Base-by-base conservation (phyloP, 2,797 vertebrate species). In the Capromys pilorides region DNA sequence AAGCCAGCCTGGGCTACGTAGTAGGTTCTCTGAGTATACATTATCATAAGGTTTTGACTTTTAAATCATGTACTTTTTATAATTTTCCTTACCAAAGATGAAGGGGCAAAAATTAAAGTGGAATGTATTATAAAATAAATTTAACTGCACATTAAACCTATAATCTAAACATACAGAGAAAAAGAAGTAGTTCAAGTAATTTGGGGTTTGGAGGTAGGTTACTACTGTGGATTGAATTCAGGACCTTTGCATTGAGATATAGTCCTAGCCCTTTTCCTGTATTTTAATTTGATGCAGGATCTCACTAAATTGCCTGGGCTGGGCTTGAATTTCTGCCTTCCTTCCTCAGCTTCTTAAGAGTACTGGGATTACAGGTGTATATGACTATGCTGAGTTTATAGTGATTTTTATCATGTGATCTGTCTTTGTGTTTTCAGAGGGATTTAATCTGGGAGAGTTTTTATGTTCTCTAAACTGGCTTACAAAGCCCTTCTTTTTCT, bases 51-150 rank as follows among this genome's bases (percentile, higher is more conserved):
- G 19, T 73, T 69, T 85, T 81, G 26, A 78, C 88, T 80, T 84
- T 59, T 64, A 64, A 88, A 33, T 9, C 24, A 83, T 77, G 19
- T 82, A 36, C 1, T 18, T 66, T 90, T 93, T 91, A 41, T 7
- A 80, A 24, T 7, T 54, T 94, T 10, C n/a, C 18, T 93, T 84
- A 71, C 13, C 31, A 82, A 78, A 82, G 41, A 69, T 62, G 41
- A 91, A 9, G 39, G 39, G 8, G 86, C 31, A n/a, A 59, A 93
- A 95, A 77, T 12, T 86, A 82, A 96, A 88, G 39, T 90, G 36
- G 57, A 84, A 88, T 91, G 64, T 6, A 61, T 7, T 54, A 57
- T 84, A 66, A 64, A 66, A 91, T 71, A 78, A 71, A 75, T n/a
- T 69, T 82, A 82, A 59, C 39, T 93, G 1, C 36, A 9, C 71